Conservation (phyloP, 1,140 invertebrate genomes). For the Dinoponera quadriceps region DNA sequence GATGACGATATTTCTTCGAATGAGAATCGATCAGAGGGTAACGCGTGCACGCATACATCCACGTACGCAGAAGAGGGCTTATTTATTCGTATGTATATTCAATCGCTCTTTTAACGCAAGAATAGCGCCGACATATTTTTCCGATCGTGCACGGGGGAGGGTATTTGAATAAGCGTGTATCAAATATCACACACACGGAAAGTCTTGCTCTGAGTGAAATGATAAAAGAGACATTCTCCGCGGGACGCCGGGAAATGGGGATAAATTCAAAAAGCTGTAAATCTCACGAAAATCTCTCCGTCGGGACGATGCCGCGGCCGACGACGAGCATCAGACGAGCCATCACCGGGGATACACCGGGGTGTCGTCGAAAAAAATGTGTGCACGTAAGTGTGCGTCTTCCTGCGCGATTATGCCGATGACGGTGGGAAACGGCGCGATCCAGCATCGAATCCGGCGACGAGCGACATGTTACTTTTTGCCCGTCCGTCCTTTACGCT, state of each 20-base stretch:
- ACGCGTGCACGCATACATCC: neutral
- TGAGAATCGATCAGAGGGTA: neutral
- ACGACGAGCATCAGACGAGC: constrained; percentile 3
- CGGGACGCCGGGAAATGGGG: constrained; percentile 40
- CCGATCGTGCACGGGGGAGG: constrained; percentile 13
- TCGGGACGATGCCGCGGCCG: constrained; percentile 3
- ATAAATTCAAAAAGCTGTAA: constrained; percentile 67
- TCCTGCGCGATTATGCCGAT: constrained; percentile 11
- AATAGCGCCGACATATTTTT: constrained; percentile 25
- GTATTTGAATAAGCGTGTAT: neutral
- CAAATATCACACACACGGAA: constrained; percentile 31
- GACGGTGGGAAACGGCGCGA: neutral
- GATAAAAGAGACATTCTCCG: constrained; percentile 61
- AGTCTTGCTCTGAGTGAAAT: constrained; percentile 40
- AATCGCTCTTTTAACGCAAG: constrained; percentile 10
- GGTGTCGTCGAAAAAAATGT: neutral
- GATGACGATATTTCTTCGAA: constrained; percentile 13
- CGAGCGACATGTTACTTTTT: neutral
- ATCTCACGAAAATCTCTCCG: constrained; percentile 62
- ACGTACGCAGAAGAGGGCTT: neutral
- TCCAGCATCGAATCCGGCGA: neutral
- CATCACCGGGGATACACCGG: neutral
- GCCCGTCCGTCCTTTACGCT: neutral
- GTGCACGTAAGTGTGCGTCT: constrained; percentile 1
- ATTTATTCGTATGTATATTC: constrained; percentile 42